phyloP scores from a whole-genome alignment of 2,797 vertebrate genomes.

The Lacerta bilineata region DNA sequence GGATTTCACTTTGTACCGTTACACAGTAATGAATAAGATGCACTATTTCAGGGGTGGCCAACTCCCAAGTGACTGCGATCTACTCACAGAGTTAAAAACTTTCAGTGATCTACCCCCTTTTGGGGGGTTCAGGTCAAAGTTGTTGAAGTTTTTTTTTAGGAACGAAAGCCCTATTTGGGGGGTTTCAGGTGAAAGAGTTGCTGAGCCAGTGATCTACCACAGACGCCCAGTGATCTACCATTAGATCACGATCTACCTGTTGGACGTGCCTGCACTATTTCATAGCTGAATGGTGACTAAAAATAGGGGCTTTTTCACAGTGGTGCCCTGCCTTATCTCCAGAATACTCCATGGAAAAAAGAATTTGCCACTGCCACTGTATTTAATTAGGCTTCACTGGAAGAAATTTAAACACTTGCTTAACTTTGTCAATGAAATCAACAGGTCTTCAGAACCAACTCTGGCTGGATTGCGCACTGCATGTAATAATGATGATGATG shows the following conservation, averaged over 20 bases:
- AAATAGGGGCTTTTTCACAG: background rate
- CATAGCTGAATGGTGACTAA: background rate
- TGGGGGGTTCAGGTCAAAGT: no score
- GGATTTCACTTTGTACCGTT: background rate
- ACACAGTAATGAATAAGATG: no score
- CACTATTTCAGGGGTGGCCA: background rate
- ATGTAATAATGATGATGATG: background rate
- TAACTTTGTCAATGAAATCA: background rate
- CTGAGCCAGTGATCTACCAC: no score
- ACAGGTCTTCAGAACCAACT: background rate
- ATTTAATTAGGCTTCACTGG: background rate
- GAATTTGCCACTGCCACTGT: background rate
- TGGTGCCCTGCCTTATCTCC: background rate
- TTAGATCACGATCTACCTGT: no score
- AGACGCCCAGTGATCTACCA: no score
- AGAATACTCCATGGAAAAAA: background rate
- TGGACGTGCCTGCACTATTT: background rate
- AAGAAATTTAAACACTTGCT: background rate
- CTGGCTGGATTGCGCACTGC: background rate
- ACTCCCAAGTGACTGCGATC: no score
- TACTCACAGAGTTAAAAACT: no score
- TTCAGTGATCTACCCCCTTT: no score
- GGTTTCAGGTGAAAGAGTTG: no score
- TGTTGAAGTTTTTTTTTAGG: no score
- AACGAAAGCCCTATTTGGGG: no score